A percentile compares a stretch with the other conserved stretches of the same genome.
Evolutionary conservation across 64 coral and sea anemone genomes (phyloP).

Genomic region (Actinia tenebrosa): DNA sequence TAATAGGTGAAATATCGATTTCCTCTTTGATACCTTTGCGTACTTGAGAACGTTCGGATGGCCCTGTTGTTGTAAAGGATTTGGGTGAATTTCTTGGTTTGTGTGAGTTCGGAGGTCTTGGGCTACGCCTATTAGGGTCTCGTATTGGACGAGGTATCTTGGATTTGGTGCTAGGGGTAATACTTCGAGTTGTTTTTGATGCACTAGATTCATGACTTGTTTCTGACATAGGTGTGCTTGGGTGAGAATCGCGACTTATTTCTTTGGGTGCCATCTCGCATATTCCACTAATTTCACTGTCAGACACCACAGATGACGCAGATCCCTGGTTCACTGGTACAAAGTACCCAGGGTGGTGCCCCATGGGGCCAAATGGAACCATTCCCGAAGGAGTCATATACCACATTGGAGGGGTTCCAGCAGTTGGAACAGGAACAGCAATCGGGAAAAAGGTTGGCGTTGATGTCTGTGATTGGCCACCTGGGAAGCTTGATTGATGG

Average conservation of each 20-base stretch:
- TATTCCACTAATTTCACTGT: slow-evolving; percentile 34
- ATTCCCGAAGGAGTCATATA: slow-evolving; percentile 61
- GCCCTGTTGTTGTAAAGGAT: background rate
- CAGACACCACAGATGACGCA: slow-evolving; percentile 13
- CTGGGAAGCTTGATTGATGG: background rate
- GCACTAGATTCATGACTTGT: background rate
- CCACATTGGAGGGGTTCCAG: slow-evolving; percentile 60
- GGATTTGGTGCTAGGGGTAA: background rate
- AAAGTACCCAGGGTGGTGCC: slow-evolving; percentile 29
- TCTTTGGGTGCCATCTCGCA: background rate
- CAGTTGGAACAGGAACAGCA: slow-evolving; percentile 54
- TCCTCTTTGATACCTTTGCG: background rate
- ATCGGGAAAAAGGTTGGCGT: slow-evolving; percentile 68
- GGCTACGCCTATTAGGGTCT: background rate
- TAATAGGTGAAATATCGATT: background rate
- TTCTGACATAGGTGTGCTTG: slow-evolving; percentile 7
- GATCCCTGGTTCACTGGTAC: background rate
- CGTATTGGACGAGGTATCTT: slow-evolving; percentile 8
- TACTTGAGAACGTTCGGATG: background rate
- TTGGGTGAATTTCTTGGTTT: background rate
- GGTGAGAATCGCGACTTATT: background rate
- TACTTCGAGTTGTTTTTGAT: background rate
- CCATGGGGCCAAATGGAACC: slow-evolving; percentile 43
- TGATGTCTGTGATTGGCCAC: slow-evolving; percentile 9
- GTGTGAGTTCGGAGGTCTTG: slow-evolving; percentile 7